Percentiles rank a stretch among this genome's conserved stretches.
These are phyloP conservation scores for Podotricha telesiphe DNA, from an alignment of 2,888 invertebrate genomes.

Conservation along the genomic window DNA sequence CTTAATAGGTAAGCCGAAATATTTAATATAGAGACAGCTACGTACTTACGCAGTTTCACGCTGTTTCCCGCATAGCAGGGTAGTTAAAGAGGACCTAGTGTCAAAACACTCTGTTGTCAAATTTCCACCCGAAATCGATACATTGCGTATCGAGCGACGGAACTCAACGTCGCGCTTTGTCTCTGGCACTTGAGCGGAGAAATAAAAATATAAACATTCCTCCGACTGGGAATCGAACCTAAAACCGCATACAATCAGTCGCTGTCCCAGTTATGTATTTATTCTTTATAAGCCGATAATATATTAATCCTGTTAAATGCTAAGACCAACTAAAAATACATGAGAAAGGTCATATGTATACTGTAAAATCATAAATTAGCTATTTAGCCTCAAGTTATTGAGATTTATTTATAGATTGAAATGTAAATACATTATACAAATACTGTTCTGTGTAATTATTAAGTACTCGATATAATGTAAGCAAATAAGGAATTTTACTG, in stretches of 20 bases:
- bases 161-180: too few species aligned
- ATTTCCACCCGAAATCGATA: too few species aligned
- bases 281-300: slow-evolving; percentile 20
- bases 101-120: too few species aligned
- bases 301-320: slow-evolving; percentile 19
- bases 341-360: slow-evolving; percentile 31
- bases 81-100: too few species aligned
- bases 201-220: too few species aligned
- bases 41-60: too few species aligned
- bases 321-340: slow-evolving; percentile 28
- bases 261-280: slow-evolving; percentile 10
- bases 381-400: slow-evolving; percentile 30
- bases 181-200: too few species aligned
- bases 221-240: too few species aligned
- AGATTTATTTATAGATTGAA: slow-evolving; percentile 31
- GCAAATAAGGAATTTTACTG: slow-evolving; percentile 10
- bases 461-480: slow-evolving; percentile 21
- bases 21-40: background rate
- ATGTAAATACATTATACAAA: slow-evolving; percentile 26
- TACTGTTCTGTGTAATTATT: slow-evolving; percentile 24
- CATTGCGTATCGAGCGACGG: too few species aligned
- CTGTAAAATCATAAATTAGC: slow-evolving; percentile 33
- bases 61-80: too few species aligned
- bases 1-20: background rate
- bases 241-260: too few species aligned